Conservation (phyloP, 2,113 vertebrate genomes). For the Passerina amoena region DNA sequence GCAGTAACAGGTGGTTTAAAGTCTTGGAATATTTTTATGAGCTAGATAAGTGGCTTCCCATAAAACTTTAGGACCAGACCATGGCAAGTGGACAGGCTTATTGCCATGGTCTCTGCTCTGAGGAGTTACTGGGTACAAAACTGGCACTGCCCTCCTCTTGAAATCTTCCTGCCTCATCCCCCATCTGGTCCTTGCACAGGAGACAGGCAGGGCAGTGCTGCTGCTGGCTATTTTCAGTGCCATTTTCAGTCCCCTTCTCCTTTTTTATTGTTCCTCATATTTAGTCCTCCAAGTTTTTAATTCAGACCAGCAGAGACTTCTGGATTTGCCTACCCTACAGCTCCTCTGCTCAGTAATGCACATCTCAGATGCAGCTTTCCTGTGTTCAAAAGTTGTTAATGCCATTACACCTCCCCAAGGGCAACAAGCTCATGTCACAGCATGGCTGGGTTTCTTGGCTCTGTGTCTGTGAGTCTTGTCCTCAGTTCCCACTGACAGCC, state of each 20-base stretch:
- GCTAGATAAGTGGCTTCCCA: not conserved
- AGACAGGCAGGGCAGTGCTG: not conserved
- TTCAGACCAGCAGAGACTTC: not conserved
- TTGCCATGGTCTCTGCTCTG: not conserved
- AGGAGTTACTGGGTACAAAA: not conserved
- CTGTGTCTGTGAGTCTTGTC: not conserved
- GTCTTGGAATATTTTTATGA: not conserved
- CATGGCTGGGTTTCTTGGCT: not conserved
- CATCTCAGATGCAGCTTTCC: not conserved
- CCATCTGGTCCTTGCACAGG: fast-evolving
- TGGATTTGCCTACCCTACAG: not conserved
- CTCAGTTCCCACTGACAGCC: not conserved
- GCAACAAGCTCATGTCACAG: not conserved
- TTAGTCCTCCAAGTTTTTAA: not conserved
- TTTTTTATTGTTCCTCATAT: not conserved
- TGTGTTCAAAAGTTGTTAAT: not conserved
- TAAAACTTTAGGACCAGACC: not conserved
- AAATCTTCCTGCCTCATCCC: not conserved
- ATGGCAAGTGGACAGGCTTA: not conserved
- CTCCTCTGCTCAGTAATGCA: not conserved
- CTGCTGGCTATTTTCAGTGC: not conserved
- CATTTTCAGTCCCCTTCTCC: not conserved
- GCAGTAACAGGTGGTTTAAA: not conserved
- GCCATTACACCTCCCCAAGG: constrained; percentile 55
- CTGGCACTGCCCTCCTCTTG: not conserved